Evolutionary conservation across 2,797 vertebrate genomes (phyloP).

Genomic region (Pseudocheirus occidentalis): DNA sequence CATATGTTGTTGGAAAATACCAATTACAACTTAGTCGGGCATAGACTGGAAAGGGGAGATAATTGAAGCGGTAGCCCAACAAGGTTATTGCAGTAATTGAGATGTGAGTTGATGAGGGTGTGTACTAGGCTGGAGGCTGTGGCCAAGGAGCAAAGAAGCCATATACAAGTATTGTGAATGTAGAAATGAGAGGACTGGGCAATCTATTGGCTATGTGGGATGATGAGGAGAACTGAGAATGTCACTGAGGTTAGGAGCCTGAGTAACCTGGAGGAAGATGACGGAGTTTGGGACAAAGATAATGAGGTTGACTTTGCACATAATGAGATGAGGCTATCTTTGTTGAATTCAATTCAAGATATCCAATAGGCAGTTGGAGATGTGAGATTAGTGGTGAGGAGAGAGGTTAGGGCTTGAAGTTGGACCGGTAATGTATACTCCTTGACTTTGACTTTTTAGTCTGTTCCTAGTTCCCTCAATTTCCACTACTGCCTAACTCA

Average conservation of each 20-base stretch:
- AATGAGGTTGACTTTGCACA: neutral
- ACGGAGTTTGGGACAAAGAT: neutral
- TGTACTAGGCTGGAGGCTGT: neutral
- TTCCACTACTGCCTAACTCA: neutral
- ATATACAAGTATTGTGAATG: neutral
- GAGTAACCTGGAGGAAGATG: neutral
- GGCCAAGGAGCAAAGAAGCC: neutral
- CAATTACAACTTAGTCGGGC: neutral
- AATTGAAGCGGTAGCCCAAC: too few relatives aligned
- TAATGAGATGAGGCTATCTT: neutral
- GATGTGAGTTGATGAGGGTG: neutral
- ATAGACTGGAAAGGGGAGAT: neutral
- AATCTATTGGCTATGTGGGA: neutral
- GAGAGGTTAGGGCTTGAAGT: neutral
- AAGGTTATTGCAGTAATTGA: neutral
- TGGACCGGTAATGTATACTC: neutral
- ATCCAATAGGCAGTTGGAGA: neutral
- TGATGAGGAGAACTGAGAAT: neutral
- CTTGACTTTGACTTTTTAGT: neutral
- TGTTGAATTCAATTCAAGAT: neutral
- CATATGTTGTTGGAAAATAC: neutral
- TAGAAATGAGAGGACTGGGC: neutral
- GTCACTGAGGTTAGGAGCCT: neutral
- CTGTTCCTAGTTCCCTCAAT: neutral
- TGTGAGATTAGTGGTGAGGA: neutral